Base-by-base conservation (phyloP, 2,113 vertebrate genomes). In the Natator depressus region DNA sequence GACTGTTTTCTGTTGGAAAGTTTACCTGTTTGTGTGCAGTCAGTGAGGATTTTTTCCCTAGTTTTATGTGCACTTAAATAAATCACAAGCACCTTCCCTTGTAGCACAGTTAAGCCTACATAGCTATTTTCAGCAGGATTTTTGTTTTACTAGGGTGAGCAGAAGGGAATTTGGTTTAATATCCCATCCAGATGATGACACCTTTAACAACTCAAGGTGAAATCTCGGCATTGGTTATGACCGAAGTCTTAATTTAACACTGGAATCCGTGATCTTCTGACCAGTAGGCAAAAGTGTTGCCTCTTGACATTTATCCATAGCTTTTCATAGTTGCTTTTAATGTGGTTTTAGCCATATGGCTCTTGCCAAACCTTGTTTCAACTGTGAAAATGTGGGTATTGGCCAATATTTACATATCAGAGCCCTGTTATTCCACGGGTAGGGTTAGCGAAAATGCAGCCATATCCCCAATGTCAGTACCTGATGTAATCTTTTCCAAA, bases 221-320 rank as follows among this genome's bases (percentile, higher is more conserved):
- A 51, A 10, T 76, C 20, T 92, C 14, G 10, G 13, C 0, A 1
- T 14, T 82, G 85, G 31, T 46, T 83, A 27, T 51, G 27, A 54
- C 47, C 19, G 51, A 79, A 84, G 87, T 83, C 82, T 53, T 78
- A 0, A 0, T 46, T 75, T 90, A 82, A 82, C 0, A 0, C 75
- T 86, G 16, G 13, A 88, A 10, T 35, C 5, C 1, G 0, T 46
- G 75, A 76, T 76, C 38, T 27, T 24, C 10, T 47, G 75, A 46
- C 75, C 20, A 9, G 27, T 76, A 83, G 1, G 1, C 47, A 54
- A 89, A 76, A 7, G 3, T 17, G 11, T 80, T 93, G n/a, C 12
- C 29, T 9, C 51, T 91, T 84, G 14, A 4, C 76, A 38, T 93
- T 89, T 92, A 31, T 94, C 93, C 8, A 22, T 82, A 79, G 82